phyloP scores from a whole-genome alignment of 1,140 invertebrate species.

The Elysia chlorotica region DNA sequence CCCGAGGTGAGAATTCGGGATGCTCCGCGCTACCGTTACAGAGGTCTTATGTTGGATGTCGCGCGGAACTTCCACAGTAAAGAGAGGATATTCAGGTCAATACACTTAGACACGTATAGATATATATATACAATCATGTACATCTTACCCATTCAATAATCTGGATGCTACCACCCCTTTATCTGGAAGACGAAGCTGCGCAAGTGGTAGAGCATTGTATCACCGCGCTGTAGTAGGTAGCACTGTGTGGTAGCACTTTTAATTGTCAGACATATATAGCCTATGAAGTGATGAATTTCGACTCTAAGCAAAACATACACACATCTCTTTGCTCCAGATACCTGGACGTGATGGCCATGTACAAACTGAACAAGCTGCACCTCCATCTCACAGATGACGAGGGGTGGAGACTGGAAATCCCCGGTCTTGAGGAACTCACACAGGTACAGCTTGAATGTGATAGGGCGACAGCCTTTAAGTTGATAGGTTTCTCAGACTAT shows the following conservation, averaged over 20 bases:
- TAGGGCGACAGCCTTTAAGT: no score
- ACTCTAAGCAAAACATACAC: background rate
- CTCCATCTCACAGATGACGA: slow-evolving; percentile 59
- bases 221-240: no score
- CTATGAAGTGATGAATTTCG: no score
- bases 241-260: no score
- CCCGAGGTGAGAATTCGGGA: slow-evolving; percentile 36
- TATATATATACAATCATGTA: no score
- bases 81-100: slow-evolving; percentile 33
- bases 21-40: slow-evolving; percentile 46
- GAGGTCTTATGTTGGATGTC: slow-evolving; percentile 56
- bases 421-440: slow-evolving; percentile 51
- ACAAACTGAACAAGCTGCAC: slow-evolving; percentile 56
- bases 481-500: no score
- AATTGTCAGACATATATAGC: no score
- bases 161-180: no score
- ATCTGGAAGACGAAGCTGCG: no score
- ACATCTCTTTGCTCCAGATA: slow-evolving; percentile 19
- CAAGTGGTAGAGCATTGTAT: no score
- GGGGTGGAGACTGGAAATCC: slow-evolving; percentile 55
- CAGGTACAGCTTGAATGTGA: slow-evolving; percentile 32
- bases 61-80: slow-evolving; percentile 49
- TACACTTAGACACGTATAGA: no score
- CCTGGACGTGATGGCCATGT: slow-evolving; percentile 52
- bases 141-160: no score